phyloP scores from a whole-genome alignment of 2,888 invertebrate genomes.

The Acrocyrtus sp. region DNA sequence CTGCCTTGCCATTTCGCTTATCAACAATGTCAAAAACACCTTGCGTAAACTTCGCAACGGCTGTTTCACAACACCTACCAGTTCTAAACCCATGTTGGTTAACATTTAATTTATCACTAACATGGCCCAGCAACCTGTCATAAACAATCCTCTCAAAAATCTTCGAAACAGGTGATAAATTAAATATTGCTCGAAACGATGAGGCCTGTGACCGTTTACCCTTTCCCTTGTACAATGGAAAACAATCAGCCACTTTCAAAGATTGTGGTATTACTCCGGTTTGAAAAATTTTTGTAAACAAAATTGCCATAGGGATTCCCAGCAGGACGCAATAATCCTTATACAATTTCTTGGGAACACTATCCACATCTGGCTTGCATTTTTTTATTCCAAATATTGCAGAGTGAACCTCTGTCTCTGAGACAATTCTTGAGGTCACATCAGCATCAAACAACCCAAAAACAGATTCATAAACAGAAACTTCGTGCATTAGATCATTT shows the following conservation, averaged over 20 bases:
- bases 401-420: neutral
- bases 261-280: neutral
- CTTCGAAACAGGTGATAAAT: conserved; percentile 3
- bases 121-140: neutral
- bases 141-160: conserved; percentile 10
- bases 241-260: conserved; percentile 1
- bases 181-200: conserved; percentile 19
- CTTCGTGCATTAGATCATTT: neutral
- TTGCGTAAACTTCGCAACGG: conserved; percentile 9
- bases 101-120: neutral
- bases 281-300: neutral
- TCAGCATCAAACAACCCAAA: neutral
- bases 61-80: conserved; percentile 14
- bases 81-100: conserved; percentile 7
- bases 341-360: neutral
- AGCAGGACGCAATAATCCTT: neutral
- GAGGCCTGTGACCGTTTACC: neutral
- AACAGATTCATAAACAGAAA: neutral
- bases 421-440: neutral
- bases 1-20: conserved; percentile 13
- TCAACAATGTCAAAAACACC: neutral
- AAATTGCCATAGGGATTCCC: neutral
- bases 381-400: neutral
- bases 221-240: conserved; percentile 24
- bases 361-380: neutral